Evolutionary conservation across 2,113 vertebrate genomes (phyloP), one percentile per base, ranked within the genome.

Genomic region (Poicephalus gulielmi): DNA sequence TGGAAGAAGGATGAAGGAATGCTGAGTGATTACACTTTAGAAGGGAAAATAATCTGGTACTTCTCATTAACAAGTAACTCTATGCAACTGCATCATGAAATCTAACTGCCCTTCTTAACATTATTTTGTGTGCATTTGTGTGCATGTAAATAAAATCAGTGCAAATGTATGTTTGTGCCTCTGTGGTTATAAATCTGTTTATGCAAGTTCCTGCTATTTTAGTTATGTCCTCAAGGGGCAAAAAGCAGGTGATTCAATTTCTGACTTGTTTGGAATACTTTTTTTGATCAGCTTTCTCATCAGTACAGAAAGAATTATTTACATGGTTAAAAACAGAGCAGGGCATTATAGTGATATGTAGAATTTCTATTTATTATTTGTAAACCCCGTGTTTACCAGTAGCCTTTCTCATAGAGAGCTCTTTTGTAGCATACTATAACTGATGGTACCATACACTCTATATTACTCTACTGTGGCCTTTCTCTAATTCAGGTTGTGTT

Each of bases 401-500:
- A 50, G 27, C 14, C 22, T 86, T 86, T 83, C 37, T 86, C 17
- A 53, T 1, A 30, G 10, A 49, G 33, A 30, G 0, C 6, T 62
- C 35, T 46, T 73, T 79, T 81, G 6, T 30, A 76, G 17, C 13
- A 41, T 62, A 10, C 11, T 70, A 3, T 47, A 78, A 31, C 28
- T 52, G 49, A 30, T 15, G 20, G 39, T 57, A 79, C 7, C 33
- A 47, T 8, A n/a, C 6, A 23, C 23, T 68, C 11, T 39, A 4
- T 46, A 15, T 81, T 67, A 81, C 13, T 1, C 12, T 80, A 17
- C 14, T 1, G 19, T 81, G 33, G 16, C 13, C 23, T 55, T 35
- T 74, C 86, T 88, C 44, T 59, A 68, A 94, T 93, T 86, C 55
- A 39, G 18, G 33, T 66, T 10, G 2, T 77, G 64, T 77, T 95